Evolutionary conservation across 35 echinoderm and acorn worm genomes (phyloP).

Genomic region (Strongylocentrotus purpuratus): DNA sequence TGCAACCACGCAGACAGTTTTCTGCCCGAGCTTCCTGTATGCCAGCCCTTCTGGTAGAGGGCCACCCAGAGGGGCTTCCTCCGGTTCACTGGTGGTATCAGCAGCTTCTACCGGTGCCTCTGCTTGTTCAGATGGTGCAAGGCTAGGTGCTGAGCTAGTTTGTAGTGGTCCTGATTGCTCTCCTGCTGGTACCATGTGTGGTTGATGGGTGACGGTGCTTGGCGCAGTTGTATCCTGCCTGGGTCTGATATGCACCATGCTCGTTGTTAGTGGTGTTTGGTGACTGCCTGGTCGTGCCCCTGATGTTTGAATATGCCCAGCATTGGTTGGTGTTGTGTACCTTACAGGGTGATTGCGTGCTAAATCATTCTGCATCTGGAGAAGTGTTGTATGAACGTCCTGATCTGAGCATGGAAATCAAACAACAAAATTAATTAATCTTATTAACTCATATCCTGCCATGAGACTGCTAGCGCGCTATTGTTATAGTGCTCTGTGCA

Average conservation of each 20-base stretch:
- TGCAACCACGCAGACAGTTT: neutral
- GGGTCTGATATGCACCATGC: neutral
- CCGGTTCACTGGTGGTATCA: neutral
- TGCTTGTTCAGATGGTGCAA: neutral
- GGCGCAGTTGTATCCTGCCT: neutral
- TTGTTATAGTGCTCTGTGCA: too few relatives aligned
- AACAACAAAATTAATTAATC: neutral
- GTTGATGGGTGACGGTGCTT: neutral
- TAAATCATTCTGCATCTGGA: neutral
- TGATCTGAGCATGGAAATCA: neutral
- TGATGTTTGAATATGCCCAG: neutral
- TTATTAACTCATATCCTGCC: too few relatives aligned
- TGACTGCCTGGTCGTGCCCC: neutral
- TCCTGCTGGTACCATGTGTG: neutral
- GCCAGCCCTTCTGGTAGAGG: constrained; percentile 4
- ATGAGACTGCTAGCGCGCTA: too few relatives aligned
- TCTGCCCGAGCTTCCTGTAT: neutral
- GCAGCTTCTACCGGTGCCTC: neutral
- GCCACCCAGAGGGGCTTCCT: neutral
- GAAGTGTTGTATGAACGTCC: neutral
- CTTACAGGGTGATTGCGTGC: neutral
- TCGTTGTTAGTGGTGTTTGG: neutral
- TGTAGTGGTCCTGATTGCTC: neutral
- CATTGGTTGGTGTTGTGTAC: neutral
- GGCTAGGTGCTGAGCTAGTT: neutral